Conservation (phyloP, 2,797 vertebrate species). For the Pempheris klunzingeri region DNA sequence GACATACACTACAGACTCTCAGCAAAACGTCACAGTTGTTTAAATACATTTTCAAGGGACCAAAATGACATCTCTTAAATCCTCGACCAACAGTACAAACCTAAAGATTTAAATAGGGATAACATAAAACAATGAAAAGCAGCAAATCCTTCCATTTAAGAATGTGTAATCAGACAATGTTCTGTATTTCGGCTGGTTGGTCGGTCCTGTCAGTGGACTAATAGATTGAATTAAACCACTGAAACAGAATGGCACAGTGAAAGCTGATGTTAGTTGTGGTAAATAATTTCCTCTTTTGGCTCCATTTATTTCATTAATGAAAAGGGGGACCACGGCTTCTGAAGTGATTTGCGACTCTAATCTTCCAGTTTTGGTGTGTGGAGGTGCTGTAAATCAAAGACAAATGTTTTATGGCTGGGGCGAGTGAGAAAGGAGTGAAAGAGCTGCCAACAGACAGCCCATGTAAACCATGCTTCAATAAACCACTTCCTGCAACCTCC, state of each 20-base stretch:
- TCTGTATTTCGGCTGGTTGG: too few relatives aligned
- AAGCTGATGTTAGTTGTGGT: neutral
- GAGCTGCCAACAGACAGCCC: conserved; percentile 81
- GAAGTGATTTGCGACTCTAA: conserved; percentile 27
- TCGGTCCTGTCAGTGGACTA: neutral
- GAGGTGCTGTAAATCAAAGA: conserved; percentile 65
- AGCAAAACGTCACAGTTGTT: too few relatives aligned
- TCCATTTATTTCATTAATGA: conserved; percentile 26
- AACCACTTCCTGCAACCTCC: conserved; percentile 87
- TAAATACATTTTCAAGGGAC: neutral
- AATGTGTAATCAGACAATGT: neutral
- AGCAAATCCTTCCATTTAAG: neutral
- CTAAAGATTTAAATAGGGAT: neutral
- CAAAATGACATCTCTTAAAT: neutral
- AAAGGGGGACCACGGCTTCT: neutral
- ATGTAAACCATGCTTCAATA: conserved; percentile 88
- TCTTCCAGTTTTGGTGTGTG: conserved; percentile 30
- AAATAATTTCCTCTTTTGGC: neutral
- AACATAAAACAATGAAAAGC: neutral
- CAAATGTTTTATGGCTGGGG: conserved; percentile 77
- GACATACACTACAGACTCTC: too few relatives aligned
- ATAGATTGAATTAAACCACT: neutral
- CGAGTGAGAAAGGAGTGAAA: conserved; percentile 73
- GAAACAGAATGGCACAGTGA: neutral
- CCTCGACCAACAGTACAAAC: neutral